Conservation (phyloP, 2,797 vertebrate species). For the Arctocebus calabarensis region DNA sequence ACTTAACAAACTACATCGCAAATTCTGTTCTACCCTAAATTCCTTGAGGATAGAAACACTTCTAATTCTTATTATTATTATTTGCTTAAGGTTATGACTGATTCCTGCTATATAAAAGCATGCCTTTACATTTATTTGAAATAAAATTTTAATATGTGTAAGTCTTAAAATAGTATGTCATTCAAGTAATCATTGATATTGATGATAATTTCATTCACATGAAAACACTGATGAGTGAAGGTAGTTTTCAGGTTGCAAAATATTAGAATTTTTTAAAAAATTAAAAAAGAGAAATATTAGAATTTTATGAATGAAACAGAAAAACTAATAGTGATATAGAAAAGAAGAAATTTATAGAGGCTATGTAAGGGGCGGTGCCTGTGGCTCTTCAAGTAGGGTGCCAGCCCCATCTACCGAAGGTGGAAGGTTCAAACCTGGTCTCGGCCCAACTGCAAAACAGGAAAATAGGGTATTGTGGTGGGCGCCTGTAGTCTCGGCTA, state of each 20-base stretch:
- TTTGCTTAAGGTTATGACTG: background rate
- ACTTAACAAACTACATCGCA: background rate
- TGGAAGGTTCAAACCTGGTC: no score
- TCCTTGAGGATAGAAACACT: background rate
- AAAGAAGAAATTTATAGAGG: background rate
- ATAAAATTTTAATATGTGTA: background rate
- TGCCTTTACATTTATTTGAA: background rate
- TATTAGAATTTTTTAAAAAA: slow-evolving; percentile 17
- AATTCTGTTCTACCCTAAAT: background rate
- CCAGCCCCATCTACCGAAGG: no score
- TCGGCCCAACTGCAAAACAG: no score
- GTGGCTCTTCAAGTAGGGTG: no score
- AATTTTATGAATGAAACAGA: background rate
- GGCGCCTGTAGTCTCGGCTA: no score
- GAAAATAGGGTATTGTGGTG: no score
- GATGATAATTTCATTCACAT: background rate
- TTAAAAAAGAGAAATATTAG: no score
- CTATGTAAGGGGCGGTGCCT: background rate
- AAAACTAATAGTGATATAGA: background rate
- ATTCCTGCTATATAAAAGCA: background rate
- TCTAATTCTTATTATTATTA: background rate
- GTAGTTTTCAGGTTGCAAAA: background rate
- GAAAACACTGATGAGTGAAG: background rate
- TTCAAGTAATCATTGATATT: background rate
- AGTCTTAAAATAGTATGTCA: background rate